Base-by-base conservation (phyloP, 2,888 invertebrate genomes). In the Agrotis puta region DNA sequence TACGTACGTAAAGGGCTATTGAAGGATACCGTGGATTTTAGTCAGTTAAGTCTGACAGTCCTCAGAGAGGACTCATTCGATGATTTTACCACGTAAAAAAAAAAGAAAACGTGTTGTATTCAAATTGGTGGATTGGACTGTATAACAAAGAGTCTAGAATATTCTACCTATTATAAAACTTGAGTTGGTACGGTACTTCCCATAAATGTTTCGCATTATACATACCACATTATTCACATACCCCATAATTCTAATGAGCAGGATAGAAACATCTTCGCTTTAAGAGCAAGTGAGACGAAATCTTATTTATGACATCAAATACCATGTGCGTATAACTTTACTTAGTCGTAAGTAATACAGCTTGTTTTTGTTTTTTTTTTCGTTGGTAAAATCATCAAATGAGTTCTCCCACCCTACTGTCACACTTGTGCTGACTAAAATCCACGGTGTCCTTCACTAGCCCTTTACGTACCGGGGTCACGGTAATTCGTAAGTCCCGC, bases 261-360 rank as follows among this genome's bases (percentile, higher is more conserved):
- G 51, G 50, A 75, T 20, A 20, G n/a, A 66, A 5, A 24, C 50
- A 57, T 39, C 0, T 20, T 18, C 11, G 0, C 20, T 24, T 57
- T 33, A 13, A 57, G 72, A 39, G 20, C 13, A 51, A 72, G 57
- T n/a, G 72, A 58, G 51, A 66, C 33, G n/a, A 58, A 39, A 18
- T 50, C 2, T 13, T 20, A 66, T 75, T 50, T 51, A 51, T 45
- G 57, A 18, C 27, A 51, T 45, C 27, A 75, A 47, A 50, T 58
- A 43, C 24, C 72, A 20, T 58, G 14, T 45, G 56, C 20, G 57
- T 57, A 48, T 24, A 63, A 43, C 20, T 50, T 72, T 57, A 18
- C 50, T 16, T 22, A 74, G 75, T 74, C 45, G 43, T 74, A 45
- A 72, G 24, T 33, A 63, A 39, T 22, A 33, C 48, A 45, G 43